Evolutionary conservation across 1,140 invertebrate genomes (phyloP).

Genomic region (Leguminivora glycinivorella): DNA sequence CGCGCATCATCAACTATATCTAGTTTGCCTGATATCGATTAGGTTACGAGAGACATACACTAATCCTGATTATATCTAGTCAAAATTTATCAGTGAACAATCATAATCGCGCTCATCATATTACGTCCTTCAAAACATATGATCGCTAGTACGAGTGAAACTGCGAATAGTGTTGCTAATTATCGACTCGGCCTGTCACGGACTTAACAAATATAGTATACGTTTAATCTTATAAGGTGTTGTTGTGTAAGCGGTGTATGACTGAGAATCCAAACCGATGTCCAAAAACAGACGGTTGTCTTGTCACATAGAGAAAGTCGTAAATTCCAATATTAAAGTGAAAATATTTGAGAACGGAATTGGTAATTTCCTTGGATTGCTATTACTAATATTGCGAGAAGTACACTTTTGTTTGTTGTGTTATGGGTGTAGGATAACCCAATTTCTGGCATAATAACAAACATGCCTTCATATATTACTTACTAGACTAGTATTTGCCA

Average conservation of each 20-base stretch:
- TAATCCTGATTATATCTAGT: neutral
- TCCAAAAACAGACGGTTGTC: slow-evolving; percentile 35
- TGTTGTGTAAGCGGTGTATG: slow-evolving; percentile 18
- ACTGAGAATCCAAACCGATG: slow-evolving; percentile 29
- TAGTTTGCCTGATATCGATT: slow-evolving; percentile 61
- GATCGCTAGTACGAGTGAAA: slow-evolving; percentile 20
- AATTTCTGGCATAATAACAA: slow-evolving; percentile 1
- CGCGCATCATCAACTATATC: slow-evolving; percentile 48
- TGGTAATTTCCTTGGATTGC: slow-evolving; percentile 39
- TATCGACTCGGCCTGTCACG: neutral
- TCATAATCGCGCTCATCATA: neutral
- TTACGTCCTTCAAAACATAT: neutral
- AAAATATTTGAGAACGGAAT: slow-evolving; percentile 43
- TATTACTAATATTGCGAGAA: neutral
- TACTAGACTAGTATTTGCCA: neutral
- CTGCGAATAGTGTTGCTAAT: slow-evolving; percentile 11
- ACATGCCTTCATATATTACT: neutral
- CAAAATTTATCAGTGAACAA: slow-evolving; percentile 19
- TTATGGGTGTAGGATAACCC: neutral
- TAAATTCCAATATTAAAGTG: slow-evolving; percentile 41
- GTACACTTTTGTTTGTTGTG: neutral
- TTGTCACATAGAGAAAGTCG: slow-evolving; percentile 50
- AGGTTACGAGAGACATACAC: slow-evolving; percentile 56
- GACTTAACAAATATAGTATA: slow-evolving; percentile 19
- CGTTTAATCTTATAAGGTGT: slow-evolving; percentile 24